Evolutionary conservation across 1,140 invertebrate genomes (phyloP), one percentile per base, ranked within the genome.

Genomic region (Drosophila takahashii): DNA sequence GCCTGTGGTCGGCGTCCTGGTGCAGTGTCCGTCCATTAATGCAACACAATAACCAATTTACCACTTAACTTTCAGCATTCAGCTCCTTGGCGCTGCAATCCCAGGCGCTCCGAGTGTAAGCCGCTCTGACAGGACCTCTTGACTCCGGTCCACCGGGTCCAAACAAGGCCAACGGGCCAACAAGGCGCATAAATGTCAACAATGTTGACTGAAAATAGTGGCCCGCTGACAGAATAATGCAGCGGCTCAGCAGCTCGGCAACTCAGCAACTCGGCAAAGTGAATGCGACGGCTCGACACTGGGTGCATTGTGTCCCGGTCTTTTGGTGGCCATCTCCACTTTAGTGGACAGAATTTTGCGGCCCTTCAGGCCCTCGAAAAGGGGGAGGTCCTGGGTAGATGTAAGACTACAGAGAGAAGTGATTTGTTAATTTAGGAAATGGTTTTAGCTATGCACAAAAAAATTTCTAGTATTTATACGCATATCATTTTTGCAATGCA

Each of bases 171-270:
- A 71, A 69, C 84, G 64, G 64, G 73, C 73, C 52, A 66, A 65
- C 83, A 74, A 67, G 64, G 77, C 73, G 74, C 77, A 89, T 89
- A 89, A 89, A 84, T 80, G 84, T 89, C 84, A 89, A 80, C 72
- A 65, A 73, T 77, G 72, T 89, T 80, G 84, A 89, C 84, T 80
- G 76, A 74, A 75, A 89, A 79, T 79, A 77, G 75, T 83, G 72
- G 56, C 66, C 47, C 54, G 52, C 76, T 79, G 84, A 84, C 84
- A 87, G 67, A 61, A 83, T 87, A 87, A 87, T 84, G 52, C 84
- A 66, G 48, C 74, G 44, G 45, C 48, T 69, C 60, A 66, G 44
- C 27, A 37, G 26, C 64, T 69, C 37, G 32, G 53, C 26, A 42
- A 29, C 15, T 32, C 42, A 32, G 53, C 26, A 42, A 29, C 15